A percentile compares a stretch with the other conserved stretches of the same genome.
phyloP scores from a whole-genome alignment of 2,888 invertebrate species.

The Drosophila anceps region DNA sequence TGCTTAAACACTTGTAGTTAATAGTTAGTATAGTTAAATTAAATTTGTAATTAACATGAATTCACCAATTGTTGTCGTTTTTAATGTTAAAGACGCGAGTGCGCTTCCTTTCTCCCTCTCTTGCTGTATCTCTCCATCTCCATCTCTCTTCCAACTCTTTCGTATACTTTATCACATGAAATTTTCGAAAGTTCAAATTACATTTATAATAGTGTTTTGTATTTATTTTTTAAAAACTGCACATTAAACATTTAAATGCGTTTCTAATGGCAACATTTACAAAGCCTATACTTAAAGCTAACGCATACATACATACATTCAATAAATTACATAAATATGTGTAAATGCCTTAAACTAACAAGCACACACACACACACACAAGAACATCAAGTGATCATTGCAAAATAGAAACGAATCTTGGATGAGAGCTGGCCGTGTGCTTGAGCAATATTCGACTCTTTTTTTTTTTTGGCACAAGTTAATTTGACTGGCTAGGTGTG shows the following conservation, averaged over 20 bases:
- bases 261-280: constrained; percentile 80
- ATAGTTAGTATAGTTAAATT: constrained; percentile 67
- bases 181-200: constrained; percentile 77
- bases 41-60: constrained; percentile 67
- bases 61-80: constrained; percentile 50
- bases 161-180: constrained; percentile 80
- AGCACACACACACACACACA: constrained; percentile 56
- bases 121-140: not conserved
- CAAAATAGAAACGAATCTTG: constrained; percentile 19
- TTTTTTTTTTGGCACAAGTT: constrained; percentile 82
- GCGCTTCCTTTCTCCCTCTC: not conserved
- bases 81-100: constrained; percentile 26
- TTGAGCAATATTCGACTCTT: constrained; percentile 77
- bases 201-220: constrained; percentile 42
- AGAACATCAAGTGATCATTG: constrained; percentile 25
- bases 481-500: constrained; percentile 73
- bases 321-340: constrained; percentile 66
- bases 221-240: constrained; percentile 43
- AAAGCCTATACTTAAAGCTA: constrained; percentile 73
- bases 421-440: constrained; percentile 50
- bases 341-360: constrained; percentile 53
- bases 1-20: constrained; percentile 46
- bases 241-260: constrained; percentile 69
- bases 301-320: constrained; percentile 56
- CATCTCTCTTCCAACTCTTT: constrained; percentile 29